phyloP scores from a whole-genome alignment of 2,797 vertebrate genomes.

The Gadopsis bispinosus region DNA sequence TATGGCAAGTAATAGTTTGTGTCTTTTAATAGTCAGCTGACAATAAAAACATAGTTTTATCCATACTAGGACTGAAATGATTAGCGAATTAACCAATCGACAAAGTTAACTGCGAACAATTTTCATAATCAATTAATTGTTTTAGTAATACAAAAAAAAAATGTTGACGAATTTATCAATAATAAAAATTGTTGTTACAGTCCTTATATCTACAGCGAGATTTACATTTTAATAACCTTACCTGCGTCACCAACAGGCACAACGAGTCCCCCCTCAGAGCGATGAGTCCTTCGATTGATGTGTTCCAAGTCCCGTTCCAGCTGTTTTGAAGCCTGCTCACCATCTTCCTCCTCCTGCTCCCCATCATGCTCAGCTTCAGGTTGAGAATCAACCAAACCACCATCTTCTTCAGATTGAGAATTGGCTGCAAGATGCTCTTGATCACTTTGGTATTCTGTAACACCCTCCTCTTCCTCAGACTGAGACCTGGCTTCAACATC shows the following conservation, averaged over 20 bases:
- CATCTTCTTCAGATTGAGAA: conserved; percentile 33
- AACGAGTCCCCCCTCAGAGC: conserved; percentile 59
- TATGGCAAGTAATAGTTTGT: not conserved
- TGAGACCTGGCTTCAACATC: not conserved
- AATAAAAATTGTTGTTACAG: not conserved
- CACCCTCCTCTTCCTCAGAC: conserved; percentile 12
- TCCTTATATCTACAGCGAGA: not conserved
- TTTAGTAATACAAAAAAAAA: not conserved
- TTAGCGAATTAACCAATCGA: not conserved
- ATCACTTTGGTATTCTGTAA: conserved; percentile 14
- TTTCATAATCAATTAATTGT: not conserved
- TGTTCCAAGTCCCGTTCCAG: conserved; percentile 35
- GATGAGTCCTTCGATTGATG: conserved; percentile 60
- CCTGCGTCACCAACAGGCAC: conserved; percentile 52
- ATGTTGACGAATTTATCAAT: not conserved
- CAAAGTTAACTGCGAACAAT: not conserved
- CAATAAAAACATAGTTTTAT: not conserved
- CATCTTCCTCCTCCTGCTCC: conserved; percentile 20
- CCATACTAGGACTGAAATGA: not conserved
- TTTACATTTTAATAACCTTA: conserved; percentile 35
- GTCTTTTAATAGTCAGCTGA: not conserved
- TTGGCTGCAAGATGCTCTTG: conserved; percentile 4
- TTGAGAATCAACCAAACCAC: conserved; percentile 29
- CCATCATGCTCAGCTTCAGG: conserved; percentile 33
- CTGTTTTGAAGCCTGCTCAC: conserved; percentile 20